Conservation (phyloP, 2,113 vertebrate genomes). For the Pogona vitticeps region DNA sequence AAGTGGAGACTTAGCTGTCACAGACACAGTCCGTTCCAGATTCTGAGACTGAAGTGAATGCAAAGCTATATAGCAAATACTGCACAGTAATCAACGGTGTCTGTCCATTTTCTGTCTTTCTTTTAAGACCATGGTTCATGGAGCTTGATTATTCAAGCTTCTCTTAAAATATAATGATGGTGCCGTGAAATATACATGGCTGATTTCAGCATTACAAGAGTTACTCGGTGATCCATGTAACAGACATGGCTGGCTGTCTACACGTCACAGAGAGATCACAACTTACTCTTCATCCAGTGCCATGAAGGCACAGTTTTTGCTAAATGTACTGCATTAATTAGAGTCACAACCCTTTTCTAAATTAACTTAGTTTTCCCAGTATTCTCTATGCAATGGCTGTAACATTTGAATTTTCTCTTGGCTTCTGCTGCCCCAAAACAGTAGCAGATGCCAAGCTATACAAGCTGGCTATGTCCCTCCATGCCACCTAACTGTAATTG, state of each 20-base stretch:
- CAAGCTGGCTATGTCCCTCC: background rate
- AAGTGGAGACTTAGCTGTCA: background rate
- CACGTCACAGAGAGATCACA: background rate
- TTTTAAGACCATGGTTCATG: background rate
- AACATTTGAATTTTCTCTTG: background rate
- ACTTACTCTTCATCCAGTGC: background rate
- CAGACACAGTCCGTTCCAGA: background rate
- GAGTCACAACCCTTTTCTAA: background rate
- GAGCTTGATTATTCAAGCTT: background rate
- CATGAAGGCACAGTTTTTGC: background rate
- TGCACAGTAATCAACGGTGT: background rate
- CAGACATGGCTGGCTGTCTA: background rate
- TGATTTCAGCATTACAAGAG: conserved; percentile 12
- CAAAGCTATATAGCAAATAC: background rate
- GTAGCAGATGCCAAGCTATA: background rate
- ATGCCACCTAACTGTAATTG: background rate
- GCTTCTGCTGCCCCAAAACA: background rate
- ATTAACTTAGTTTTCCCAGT: background rate
- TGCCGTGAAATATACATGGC: conserved; percentile 9
- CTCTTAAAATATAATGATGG: conserved; percentile 8
- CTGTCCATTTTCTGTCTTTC: background rate
- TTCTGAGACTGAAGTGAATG: background rate
- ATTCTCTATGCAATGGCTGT: background rate
- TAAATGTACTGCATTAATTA: conserved; percentile 24
- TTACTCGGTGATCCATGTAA: conserved; percentile 25